phyloP scores from a whole-genome alignment of 2,113 vertebrate species.

The Gymnarchus niloticus region DNA sequence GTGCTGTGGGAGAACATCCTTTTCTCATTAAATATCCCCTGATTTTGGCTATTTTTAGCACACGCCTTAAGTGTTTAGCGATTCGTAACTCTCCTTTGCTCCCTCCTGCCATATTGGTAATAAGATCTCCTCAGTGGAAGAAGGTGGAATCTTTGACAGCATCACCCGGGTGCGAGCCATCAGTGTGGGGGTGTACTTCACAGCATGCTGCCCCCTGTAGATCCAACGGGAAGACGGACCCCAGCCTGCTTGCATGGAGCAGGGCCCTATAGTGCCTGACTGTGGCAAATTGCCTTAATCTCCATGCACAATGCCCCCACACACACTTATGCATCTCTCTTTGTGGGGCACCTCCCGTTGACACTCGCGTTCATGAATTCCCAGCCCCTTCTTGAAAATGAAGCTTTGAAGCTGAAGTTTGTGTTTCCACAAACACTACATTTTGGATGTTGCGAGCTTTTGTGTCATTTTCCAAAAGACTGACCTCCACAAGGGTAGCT shows the following conservation, averaged over 20 bases:
- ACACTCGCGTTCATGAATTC: neutral
- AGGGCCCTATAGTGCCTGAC: neutral
- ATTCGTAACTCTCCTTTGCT: conserved; percentile 74
- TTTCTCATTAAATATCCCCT: conserved; percentile 95
- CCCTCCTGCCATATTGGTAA: conserved; percentile 44
- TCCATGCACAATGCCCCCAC: neutral
- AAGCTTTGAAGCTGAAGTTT: neutral
- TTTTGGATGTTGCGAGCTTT: neutral
- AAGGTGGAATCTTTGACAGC: neutral
- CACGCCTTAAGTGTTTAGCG: conserved; percentile 78
- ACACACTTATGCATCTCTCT: neutral
- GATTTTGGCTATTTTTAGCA: conserved; percentile 94
- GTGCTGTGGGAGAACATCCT: conserved; percentile 82
- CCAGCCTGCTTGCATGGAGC: too few species aligned
- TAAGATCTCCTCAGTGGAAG: neutral
- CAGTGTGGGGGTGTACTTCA: neutral
- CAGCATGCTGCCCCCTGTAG: neutral
- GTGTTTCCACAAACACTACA: neutral
- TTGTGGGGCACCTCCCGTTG: neutral
- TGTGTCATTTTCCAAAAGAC: neutral
- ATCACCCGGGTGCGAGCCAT: neutral
- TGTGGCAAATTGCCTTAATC: neutral
- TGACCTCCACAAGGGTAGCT: conserved; percentile 20
- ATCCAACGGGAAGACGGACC: neutral
- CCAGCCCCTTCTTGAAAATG: neutral